Base-by-base conservation (phyloP, 2,797 vertebrate species). In the Silurus aristotelis region DNA sequence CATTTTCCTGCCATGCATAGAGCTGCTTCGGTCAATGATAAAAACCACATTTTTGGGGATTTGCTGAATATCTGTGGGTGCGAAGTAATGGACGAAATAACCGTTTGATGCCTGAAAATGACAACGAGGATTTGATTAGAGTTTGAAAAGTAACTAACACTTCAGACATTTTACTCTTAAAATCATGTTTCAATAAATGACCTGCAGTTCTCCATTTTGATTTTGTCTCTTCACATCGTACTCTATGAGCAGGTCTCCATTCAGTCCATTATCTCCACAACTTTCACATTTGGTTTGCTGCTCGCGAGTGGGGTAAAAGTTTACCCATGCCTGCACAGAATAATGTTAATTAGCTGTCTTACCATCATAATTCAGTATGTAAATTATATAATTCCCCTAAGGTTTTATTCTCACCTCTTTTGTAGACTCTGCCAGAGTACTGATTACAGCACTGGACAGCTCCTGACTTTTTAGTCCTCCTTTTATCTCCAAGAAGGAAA, bases 11-110 rank as follows among this genome's bases (percentile, higher is more conserved):
- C 94, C 94, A 0, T 6, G 0, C 95, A 96, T 96, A 67, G 95
- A 96, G 80, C 95, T 94, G 85, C 95, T 96, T 73, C 66, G 92
- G 85, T 96, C 95, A 43, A 95, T 95, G 10, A 96, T 48, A 82
- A 96, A 96, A 68, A 95, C 92, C 48, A 95, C 93, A 77, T 95
- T 96, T 90, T 96, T 96, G n/a, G 95, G 91, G 72, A 96, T 94
- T 56, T 91, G 91, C 3, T 86, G 1, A 87, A 96, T 92, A 84
- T 64, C n/a, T 14, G 86, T 82, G 43, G 94, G 95, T 73, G 94
- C 94, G 90, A 96, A 96, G 90, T 94, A 94, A 90, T 96, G 95
- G 48, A 95, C 91, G 89, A 96, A 96, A 86, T 94, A 96, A 0
- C 94, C 92, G 0, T 80, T 83, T 63, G 90, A 92, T 58, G 46